These are phyloP conservation scores for Drosophila jambulina DNA, from an alignment of 1,140 invertebrate species.

Conservation along the genomic window DNA sequence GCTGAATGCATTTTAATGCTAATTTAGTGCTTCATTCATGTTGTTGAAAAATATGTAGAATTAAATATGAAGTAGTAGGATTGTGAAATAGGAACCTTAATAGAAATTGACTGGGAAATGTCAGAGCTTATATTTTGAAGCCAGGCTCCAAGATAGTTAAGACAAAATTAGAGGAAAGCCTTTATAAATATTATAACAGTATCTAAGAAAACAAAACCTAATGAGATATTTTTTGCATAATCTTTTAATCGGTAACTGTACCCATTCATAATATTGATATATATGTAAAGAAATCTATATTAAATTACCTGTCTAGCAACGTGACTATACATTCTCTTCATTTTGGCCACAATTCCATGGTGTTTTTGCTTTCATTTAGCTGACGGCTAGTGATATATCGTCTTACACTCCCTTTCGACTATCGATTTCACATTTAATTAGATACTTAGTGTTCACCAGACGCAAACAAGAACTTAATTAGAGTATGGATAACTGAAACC, in stretches of 20 bases:
- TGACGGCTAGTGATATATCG: constrained; percentile 19
- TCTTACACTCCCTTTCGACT: constrained; percentile 26
- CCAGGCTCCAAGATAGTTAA: background rate
- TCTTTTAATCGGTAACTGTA: background rate
- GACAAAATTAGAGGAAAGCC: background rate
- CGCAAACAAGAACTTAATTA: constrained; percentile 54
- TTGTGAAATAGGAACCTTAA: background rate
- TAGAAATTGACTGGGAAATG: background rate
- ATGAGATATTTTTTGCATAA: too few species aligned
- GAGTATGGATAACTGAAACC: background rate
- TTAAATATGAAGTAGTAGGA: background rate
- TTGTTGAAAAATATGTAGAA: background rate
- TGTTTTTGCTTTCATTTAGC: constrained; percentile 16
- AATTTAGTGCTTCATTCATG: background rate
- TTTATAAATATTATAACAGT: background rate
- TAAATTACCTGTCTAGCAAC: constrained; percentile 1
- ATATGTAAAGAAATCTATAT: background rate
- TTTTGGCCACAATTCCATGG: background rate
- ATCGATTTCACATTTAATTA: constrained; percentile 69
- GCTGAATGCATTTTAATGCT: background rate
- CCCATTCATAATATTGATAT: background rate
- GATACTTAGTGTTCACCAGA: constrained; percentile 32
- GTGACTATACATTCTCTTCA: constrained; percentile 6
- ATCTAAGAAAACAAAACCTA: too few species aligned
- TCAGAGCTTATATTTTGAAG: background rate